Evolutionary conservation across 2,113 vertebrate species (phyloP).

Genomic region (Rhynchopsitta pachyrhyncha): DNA sequence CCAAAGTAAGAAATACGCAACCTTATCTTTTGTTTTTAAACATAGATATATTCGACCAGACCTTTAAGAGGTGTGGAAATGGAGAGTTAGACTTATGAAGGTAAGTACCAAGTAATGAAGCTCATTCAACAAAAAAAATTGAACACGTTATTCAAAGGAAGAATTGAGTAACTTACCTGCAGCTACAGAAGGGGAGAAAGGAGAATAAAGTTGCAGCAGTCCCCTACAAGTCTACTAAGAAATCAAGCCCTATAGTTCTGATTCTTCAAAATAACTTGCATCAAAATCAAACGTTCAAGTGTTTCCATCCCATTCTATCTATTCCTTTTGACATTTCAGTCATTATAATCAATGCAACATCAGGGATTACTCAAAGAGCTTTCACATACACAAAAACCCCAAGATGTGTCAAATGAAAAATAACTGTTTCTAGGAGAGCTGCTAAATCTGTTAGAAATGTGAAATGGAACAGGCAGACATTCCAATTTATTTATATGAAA

Average conservation of each 20-base stretch:
- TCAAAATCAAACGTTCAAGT: background rate
- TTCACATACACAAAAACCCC: background rate
- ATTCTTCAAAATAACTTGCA: background rate
- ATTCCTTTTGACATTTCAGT: background rate
- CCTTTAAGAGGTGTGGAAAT: background rate
- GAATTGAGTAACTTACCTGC: conserved; percentile 44
- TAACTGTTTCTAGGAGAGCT: background rate
- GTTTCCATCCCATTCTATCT: background rate
- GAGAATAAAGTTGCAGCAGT: background rate
- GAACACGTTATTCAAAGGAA: background rate
- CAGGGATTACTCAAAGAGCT: background rate
- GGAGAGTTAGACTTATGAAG: background rate
- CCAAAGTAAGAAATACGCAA: background rate
- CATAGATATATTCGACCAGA: background rate
- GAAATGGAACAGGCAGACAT: background rate
- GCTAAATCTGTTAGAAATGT: background rate
- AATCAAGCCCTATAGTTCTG: background rate
- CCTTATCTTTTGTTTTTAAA: background rate
- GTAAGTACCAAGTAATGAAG: background rate
- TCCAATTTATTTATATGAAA: background rate
- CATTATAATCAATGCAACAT: background rate
- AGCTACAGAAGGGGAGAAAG: background rate
- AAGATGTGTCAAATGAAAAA: background rate
- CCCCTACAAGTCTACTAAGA: background rate
- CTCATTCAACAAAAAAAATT: background rate